Evolutionary conservation across 1,140 invertebrate species (phyloP).

Genomic region (Gryon sp.): DNA sequence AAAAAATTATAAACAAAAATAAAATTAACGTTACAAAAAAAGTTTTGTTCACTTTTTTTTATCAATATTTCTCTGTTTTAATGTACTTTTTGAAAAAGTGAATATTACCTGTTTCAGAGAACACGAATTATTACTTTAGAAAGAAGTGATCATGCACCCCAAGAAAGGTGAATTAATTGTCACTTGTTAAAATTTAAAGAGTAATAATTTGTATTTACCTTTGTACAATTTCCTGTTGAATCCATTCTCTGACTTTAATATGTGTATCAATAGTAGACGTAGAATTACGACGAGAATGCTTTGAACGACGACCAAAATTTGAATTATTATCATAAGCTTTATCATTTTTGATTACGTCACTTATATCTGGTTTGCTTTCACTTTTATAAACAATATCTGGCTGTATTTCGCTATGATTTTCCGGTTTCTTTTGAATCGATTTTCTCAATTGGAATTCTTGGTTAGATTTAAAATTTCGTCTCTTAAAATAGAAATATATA

Average conservation of each 20-base stretch:
- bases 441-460: constrained; percentile 72
- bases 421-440: constrained; percentile 60
- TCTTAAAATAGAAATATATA: constrained; percentile 87
- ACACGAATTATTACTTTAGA: no score
- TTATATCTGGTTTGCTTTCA: constrained; percentile 75
- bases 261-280: constrained; percentile 90
- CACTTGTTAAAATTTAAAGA: not conserved
- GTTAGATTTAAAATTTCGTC: constrained; percentile 80
- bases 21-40: no score
- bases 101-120: no score
- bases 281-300: constrained; percentile 85
- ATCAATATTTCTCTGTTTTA: no score
- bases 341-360: constrained; percentile 78
- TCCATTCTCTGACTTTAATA: constrained; percentile 92
- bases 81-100: no score
- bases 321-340: constrained; percentile 82
- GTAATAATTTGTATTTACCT: constrained; percentile 65
- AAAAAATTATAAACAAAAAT: no score
- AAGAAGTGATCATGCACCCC: no score
- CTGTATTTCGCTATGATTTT: constrained; percentile 65
- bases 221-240: constrained; percentile 86
- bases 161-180: no score
- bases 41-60: no score
- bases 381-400: constrained; percentile 71
- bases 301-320: constrained; percentile 83